phyloP scores from a whole-genome alignment of 2,113 vertebrate species.

The Ovis canadensis region DNA sequence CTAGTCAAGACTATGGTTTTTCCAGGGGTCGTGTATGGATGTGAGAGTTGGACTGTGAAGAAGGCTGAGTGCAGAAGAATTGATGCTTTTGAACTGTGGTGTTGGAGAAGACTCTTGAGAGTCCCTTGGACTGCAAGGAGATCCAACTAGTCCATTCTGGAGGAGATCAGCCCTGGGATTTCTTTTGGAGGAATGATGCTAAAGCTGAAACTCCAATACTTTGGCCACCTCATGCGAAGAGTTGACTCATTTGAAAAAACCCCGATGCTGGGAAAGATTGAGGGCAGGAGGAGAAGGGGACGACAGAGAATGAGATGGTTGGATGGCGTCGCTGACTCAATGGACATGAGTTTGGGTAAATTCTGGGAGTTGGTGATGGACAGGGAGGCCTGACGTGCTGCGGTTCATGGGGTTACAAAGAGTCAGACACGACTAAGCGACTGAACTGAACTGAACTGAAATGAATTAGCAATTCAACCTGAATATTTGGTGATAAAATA shows the following conservation, averaged over 20 bases:
- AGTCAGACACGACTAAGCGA: background rate
- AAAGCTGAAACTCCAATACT: background rate
- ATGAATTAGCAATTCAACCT: background rate
- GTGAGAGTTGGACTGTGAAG: too few species aligned
- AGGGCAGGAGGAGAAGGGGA: background rate
- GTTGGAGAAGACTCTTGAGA: too few species aligned
- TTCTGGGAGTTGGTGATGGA: background rate
- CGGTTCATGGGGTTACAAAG: fast-evolving
- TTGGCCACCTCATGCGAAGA: fast-evolving
- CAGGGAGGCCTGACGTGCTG: background rate
- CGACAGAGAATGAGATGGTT: background rate
- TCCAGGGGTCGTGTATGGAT: too few species aligned
- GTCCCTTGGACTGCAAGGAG: too few species aligned
- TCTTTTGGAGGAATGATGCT: background rate
- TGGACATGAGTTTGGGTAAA: background rate
- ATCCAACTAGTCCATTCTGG: too few species aligned
- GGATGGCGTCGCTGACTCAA: background rate
- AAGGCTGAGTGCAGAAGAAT: too few species aligned
- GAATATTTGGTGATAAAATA: background rate
- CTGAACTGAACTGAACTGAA: background rate
- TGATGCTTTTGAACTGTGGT: too few species aligned
- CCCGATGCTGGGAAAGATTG: background rate
- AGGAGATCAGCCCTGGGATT: too few species aligned
- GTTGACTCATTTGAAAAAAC: background rate
- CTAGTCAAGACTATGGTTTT: too few species aligned